Base-by-base conservation (phyloP, 30 jellyfish, hydroid and myxozoan genomes). In the Clytia hemisphaerica region DNA sequence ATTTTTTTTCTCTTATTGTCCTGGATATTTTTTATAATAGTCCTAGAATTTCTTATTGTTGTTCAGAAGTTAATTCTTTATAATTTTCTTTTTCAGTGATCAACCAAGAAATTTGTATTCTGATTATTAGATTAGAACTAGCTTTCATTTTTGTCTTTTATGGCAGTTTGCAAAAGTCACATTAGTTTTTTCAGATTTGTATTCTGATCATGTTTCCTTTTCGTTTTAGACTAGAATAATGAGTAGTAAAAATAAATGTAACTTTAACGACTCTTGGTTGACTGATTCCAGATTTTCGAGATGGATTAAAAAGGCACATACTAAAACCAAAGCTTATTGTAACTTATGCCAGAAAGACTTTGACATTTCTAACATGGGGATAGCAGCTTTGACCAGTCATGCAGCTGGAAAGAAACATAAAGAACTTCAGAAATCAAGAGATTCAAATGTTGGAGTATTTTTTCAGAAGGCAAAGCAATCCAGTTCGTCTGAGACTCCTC, bases 331-430 rank as follows among this genome's bases (percentile, higher is more conserved):
- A 33, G 70, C 16, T 21, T 5, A 7, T 50, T 51, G 70, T 33
- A 57, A 0, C 0, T 21, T 57, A 7, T 57, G 70, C 33, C 4
- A n/a, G 37, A 57, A 30, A 21, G 25, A 2, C 0, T 57, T 57
- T 21, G 25, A 37, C 5, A 57, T 57, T 57, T 14, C 70, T n/a
- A n/a, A 2, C 4, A 37, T 21, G 25, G 1, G 70, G 5, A 12
- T 1, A 6, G 30, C 37, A 0, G 27, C 51, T 21, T 21, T 1
- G 37, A 6, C 42, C 7, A 7, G 4, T 22, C 70, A 57, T 57
- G 69, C 69, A 2, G 24, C 69, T 19, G 69, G 69, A 55, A 42
- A 55, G 3, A 55, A 55, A 18, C 69, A 55, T 19, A 55, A 55
- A 14, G 30, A n/a, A 57, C 14, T 30, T 57, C 70, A 37, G 22